Evolutionary conservation across 2,797 vertebrate genomes (phyloP), one percentile per base, ranked within the genome.

Genomic region (Triplophysa bombifrons): DNA sequence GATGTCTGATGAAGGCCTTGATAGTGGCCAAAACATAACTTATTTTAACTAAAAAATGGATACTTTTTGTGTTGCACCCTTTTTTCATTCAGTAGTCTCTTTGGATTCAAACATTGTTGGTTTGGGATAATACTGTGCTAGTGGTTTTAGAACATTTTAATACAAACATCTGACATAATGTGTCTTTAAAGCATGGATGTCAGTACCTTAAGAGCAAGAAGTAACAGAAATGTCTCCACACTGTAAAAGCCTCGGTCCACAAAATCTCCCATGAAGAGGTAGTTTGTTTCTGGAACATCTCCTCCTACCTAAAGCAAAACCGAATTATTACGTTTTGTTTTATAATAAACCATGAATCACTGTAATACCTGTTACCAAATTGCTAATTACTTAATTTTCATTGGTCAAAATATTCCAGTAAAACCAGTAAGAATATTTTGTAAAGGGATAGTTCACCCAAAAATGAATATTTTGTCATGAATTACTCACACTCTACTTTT

Each of bases 221-320:
- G 92, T 75, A 98, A 90, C 51, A 98, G 94, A 86, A 98, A 98
- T 0, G 96, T 98, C 91, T 98, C 96, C 1, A 98, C 96, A 11
- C 96, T 98, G 91, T 98, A 98, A 90, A 98, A 98, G 17, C 96
- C 96, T 86, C 96, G 86, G 88, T 98, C 96, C 87, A 98, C 96
- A 88, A 98, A 98, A 91, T 98, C 96, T 0, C 96, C 96, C 96
- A 98, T 97, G 88, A 98, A 98, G 82, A 98, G 94, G 88, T 98
- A 98, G 87, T 98, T 98, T 86, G 96, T 98, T 90, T 98, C 96
- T 20, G 96, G 96, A 83, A 97, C 96, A 8, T 98, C 96, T 0
- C 96, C 96, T 50, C 96, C 96, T 38, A 98, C 96, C 96, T 98
- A 84, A 0, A 76, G 56, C 48, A 0, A 65, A 60, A 5, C 1